Conservation (phyloP, 2,113 vertebrate genomes). For the Platichthys stellatus region DNA sequence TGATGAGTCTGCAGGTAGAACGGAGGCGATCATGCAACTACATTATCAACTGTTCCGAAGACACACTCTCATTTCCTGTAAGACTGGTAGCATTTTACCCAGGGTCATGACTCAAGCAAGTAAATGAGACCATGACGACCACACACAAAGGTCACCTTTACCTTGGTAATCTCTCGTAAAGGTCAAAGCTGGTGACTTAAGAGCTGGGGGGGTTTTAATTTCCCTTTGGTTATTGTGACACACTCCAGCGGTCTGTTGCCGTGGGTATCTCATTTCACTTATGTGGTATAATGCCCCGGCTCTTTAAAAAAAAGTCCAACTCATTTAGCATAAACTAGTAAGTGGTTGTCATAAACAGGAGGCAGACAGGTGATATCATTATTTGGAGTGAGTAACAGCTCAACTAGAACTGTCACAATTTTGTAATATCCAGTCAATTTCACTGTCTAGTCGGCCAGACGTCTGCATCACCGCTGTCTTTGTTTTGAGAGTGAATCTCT, state of each 20-base stretch:
- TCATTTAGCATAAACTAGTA: slow-evolving; percentile 41
- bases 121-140: slow-evolving; percentile 53
- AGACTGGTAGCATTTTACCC: slow-evolving; percentile 45
- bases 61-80: slow-evolving; percentile 71
- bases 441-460: slow-evolving; percentile 54
- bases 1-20: slow-evolving; percentile 74
- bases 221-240: slow-evolving; percentile 58
- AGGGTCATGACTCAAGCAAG: slow-evolving; percentile 63
- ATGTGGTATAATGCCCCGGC: slow-evolving; percentile 30
- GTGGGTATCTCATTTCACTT: slow-evolving; percentile 54
- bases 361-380: slow-evolving; percentile 66
- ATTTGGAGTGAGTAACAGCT: slow-evolving; percentile 52
- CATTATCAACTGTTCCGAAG: slow-evolving; percentile 53
- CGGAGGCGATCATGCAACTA: slow-evolving; percentile 44
- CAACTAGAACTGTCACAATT: slow-evolving; percentile 40
- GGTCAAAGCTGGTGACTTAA: slow-evolving; percentile 46
- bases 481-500: slow-evolving; percentile 60
- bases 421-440: slow-evolving; percentile 59
- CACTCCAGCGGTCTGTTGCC: slow-evolving; percentile 39
- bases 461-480: slow-evolving; percentile 46
- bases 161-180: slow-evolving; percentile 50
- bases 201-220: slow-evolving; percentile 45
- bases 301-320: slow-evolving; percentile 21
- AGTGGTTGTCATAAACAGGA: slow-evolving; percentile 31
- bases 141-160: slow-evolving; percentile 55